Evolutionary conservation across 1,140 invertebrate genomes (phyloP).

Genomic region (Drosophila yakuba): DNA sequence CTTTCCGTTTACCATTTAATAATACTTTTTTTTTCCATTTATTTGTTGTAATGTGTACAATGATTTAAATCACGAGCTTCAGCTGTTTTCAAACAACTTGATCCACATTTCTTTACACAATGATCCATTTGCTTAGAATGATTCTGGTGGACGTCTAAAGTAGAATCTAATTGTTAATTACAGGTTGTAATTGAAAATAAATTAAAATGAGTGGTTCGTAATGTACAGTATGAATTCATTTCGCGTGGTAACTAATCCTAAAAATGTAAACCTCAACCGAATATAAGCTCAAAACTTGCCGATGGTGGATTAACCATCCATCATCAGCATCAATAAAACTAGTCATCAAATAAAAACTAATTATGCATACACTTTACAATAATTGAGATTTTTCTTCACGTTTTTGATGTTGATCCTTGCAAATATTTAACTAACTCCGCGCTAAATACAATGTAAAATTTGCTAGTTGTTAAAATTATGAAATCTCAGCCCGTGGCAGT

Average conservation of each 20-base stretch:
- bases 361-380: conserved; percentile 39
- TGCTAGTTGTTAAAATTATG: conserved; percentile 65
- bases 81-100: conserved; percentile 67
- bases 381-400: conserved; percentile 52
- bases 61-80: conserved; percentile 76
- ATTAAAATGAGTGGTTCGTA: conserved; percentile 69
- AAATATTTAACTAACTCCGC: conserved; percentile 80
- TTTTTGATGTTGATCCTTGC: conserved; percentile 41
- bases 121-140: conserved; percentile 50
- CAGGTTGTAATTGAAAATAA: conserved; percentile 44
- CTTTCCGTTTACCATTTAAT: conserved; percentile 65
- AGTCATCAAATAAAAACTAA: conserved; percentile 28
- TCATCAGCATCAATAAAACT: neutral
- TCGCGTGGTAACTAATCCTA: conserved; percentile 43
- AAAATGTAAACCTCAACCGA: conserved; percentile 31
- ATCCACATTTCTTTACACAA: conserved; percentile 50
- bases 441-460: conserved; percentile 78
- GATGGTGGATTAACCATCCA: conserved; percentile 1
- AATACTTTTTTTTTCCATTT: conserved; percentile 76
- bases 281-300: conserved; percentile 32
- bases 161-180: conserved; percentile 33
- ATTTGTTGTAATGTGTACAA: conserved; percentile 78
- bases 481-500: conserved; percentile 60
- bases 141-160: conserved; percentile 42
- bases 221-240: conserved; percentile 67